Conservation (phyloP, 2,888 invertebrate genomes). For the Rhagonycha lutea region DNA sequence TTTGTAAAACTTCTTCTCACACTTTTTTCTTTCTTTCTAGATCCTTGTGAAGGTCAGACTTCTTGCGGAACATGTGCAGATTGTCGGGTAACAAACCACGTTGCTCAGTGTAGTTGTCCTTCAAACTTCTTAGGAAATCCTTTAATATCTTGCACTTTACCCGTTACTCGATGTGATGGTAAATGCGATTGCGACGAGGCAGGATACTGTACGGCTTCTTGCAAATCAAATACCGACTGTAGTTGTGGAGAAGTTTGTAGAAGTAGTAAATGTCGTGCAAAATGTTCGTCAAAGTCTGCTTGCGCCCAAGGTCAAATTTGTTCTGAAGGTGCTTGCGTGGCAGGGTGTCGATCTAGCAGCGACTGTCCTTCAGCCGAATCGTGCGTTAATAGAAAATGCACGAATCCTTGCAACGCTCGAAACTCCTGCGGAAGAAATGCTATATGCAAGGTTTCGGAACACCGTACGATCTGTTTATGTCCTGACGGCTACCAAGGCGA, state of each 20-base stretch:
- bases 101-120: slow-evolving; percentile 85
- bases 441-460: slow-evolving; percentile 77
- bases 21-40: slow-evolving; percentile 53
- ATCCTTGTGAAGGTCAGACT: slow-evolving; percentile 75
- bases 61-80: slow-evolving; percentile 84
- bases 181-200: slow-evolving; percentile 80
- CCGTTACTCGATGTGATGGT: slow-evolving; percentile 73
- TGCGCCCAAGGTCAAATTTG: slow-evolving; percentile 81
- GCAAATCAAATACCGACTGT: slow-evolving; percentile 70
- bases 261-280: slow-evolving; percentile 71
- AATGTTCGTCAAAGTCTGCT: slow-evolving; percentile 69
- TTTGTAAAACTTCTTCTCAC: slow-evolving; percentile 2
- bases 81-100: slow-evolving; percentile 82
- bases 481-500: slow-evolving; percentile 85
- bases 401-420: slow-evolving; percentile 69
- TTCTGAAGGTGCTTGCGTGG: slow-evolving; percentile 69
- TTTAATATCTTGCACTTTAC: slow-evolving; percentile 74
- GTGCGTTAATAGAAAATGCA: slow-evolving; percentile 72
- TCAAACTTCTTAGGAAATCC: slow-evolving; percentile 82
- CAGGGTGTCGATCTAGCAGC: slow-evolving; percentile 78
- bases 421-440: slow-evolving; percentile 81
- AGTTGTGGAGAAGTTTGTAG: slow-evolving; percentile 81
- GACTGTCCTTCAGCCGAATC: slow-evolving; percentile 80
- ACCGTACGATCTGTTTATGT: slow-evolving; percentile 84
- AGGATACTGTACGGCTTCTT: slow-evolving; percentile 77